These are phyloP conservation scores for Tenthredo mesomela DNA, from an alignment of 2,888 invertebrate genomes.

Conservation along the genomic window DNA sequence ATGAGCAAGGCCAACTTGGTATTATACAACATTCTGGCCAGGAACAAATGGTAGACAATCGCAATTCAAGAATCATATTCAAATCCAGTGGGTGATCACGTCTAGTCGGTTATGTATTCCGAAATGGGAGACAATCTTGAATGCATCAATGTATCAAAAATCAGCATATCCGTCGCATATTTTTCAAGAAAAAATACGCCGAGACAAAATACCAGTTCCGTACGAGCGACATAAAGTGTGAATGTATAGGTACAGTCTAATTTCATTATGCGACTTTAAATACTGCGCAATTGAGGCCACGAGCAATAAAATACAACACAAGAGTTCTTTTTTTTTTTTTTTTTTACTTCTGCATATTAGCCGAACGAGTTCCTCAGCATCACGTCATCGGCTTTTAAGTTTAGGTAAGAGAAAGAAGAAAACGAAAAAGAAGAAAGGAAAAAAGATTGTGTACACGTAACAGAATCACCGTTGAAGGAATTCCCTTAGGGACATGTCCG, in stretches of 20 bases:
- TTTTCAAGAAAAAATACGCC: background rate
- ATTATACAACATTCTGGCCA: slow-evolving; percentile 16
- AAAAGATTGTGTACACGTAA: background rate
- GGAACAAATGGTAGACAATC: background rate
- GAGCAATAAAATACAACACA: background rate
- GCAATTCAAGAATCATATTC: slow-evolving; percentile 2
- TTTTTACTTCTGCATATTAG: slow-evolving; percentile 24
- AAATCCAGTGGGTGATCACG: background rate
- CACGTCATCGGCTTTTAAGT: slow-evolving; percentile 31
- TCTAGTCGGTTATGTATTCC: background rate
- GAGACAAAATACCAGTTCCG: background rate
- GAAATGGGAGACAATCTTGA: background rate
- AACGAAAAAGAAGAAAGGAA: background rate
- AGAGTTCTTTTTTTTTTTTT: background rate
- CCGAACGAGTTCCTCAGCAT: slow-evolving; percentile 40
- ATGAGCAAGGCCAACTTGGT: slow-evolving; percentile 20
- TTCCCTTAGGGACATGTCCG: slow-evolving; percentile 1
- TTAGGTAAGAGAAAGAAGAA: background rate
- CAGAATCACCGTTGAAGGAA: background rate
- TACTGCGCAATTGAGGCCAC: slow-evolving; percentile 19
- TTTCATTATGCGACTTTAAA: slow-evolving; percentile 38
- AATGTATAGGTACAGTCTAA: slow-evolving; percentile 7
- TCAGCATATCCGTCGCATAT: background rate
- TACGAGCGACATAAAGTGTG: background rate
- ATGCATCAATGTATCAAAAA: background rate